phyloP scores from a whole-genome alignment of 1,140 invertebrate species.

The Zaprionus capensis region DNA sequence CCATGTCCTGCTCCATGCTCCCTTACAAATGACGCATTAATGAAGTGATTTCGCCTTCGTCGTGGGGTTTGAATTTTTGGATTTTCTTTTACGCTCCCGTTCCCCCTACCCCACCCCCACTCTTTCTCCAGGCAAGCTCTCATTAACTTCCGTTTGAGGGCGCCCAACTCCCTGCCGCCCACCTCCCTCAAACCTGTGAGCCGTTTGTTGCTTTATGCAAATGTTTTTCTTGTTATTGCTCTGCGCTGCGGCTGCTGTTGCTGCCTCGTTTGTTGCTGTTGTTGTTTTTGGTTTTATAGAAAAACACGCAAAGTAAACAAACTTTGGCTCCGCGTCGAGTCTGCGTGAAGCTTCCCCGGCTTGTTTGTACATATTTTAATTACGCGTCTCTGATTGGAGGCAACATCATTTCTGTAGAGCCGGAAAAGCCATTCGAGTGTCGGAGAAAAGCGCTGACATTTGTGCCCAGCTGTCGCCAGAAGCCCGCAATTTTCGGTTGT shows the following conservation, averaged over 20 bases:
- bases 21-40: constrained; percentile 78
- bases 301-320: constrained; percentile 81
- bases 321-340: constrained; percentile 41
- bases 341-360: constrained; percentile 47
- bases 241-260: constrained; percentile 46
- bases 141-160: constrained; percentile 76
- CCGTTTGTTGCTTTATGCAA: constrained; percentile 82
- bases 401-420: constrained; percentile 45
- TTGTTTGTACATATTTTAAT: constrained; percentile 82
- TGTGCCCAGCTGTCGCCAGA: constrained; percentile 62
- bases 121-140: constrained; percentile 35
- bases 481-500: constrained; percentile 52
- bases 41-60: constrained; percentile 73
- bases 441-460: constrained; percentile 56
- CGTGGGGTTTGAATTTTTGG: constrained; percentile 54
- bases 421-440: constrained; percentile 14
- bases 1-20: constrained; percentile 54
- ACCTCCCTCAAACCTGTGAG: constrained; percentile 15
- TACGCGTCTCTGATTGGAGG: constrained; percentile 76
- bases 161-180: constrained; percentile 12
- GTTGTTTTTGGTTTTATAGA: constrained; percentile 74
- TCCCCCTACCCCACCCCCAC: not conserved
- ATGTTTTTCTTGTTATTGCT: constrained; percentile 79
- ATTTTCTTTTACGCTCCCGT: constrained; percentile 27
- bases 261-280: constrained; percentile 23